These are phyloP conservation scores for Mactra quadrangularis DNA, from an alignment of 1,140 invertebrate genomes.

Conservation along the genomic window DNA sequence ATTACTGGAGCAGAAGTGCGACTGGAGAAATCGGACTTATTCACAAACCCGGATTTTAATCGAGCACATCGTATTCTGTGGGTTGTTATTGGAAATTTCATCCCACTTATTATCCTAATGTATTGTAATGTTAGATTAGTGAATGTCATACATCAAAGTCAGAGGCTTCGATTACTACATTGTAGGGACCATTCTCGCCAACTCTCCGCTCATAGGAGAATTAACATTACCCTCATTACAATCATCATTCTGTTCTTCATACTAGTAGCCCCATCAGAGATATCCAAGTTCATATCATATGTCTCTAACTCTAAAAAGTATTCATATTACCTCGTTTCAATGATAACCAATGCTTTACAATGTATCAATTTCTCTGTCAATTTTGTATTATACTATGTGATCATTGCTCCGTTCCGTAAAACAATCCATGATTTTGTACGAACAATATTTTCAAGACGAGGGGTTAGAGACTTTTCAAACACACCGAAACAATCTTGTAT, in stretches of 20 bases:
- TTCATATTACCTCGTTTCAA: conserved; percentile 60
- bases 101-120: conserved; percentile 72
- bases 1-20: conserved; percentile 6
- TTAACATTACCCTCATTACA: conserved; percentile 76
- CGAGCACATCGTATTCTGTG: conserved; percentile 73
- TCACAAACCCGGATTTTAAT: conserved; percentile 63
- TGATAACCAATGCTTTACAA: conserved; percentile 71
- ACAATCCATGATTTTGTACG: conserved; percentile 73
- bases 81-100: conserved; percentile 78
- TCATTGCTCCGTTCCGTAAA: conserved; percentile 71
- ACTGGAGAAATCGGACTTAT: conserved; percentile 38
- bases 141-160: conserved; percentile 65
- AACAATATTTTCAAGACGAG: conserved; percentile 51
- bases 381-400: conserved; percentile 72
- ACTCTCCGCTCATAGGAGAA: conserved; percentile 68
- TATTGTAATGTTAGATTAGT: conserved; percentile 77
- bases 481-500: conserved; percentile 70
- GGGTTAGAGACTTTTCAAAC: conserved; percentile 60
- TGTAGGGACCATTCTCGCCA: conserved; percentile 64
- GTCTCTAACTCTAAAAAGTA: conserved; percentile 61
- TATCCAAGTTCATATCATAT: conserved; percentile 73
- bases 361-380: conserved; percentile 73
- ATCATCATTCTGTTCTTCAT: conserved; percentile 78
- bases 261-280: conserved; percentile 77
- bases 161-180: conserved; percentile 67